Conservation (phyloP, 2,888 invertebrate genomes). For the Scrobipalpa costella region DNA sequence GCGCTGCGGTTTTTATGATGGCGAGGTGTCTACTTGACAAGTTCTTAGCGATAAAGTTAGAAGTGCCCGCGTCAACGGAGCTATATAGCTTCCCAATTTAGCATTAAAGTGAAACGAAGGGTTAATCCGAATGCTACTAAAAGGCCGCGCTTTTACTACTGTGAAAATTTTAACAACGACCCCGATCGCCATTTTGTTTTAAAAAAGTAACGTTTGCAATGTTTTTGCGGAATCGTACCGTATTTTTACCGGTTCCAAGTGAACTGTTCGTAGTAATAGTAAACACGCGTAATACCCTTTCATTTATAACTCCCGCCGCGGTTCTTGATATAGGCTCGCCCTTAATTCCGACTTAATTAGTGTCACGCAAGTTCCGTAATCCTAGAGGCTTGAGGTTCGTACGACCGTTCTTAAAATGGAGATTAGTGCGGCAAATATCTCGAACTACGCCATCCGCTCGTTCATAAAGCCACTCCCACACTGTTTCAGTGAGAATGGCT, state of each 20-base stretch:
- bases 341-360: slow-evolving; percentile 81
- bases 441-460: slow-evolving; percentile 69
- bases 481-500: slow-evolving; percentile 33
- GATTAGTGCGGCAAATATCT: slow-evolving; percentile 79
- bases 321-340: slow-evolving; percentile 77
- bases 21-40: slow-evolving; percentile 20
- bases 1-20: slow-evolving; percentile 24
- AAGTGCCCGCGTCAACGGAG: not conserved
- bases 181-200: slow-evolving; percentile 14
- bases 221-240: not conserved
- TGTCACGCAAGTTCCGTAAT: slow-evolving; percentile 81
- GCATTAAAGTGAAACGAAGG: slow-evolving; percentile 8
- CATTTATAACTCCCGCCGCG: slow-evolving; percentile 77
- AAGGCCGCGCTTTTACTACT: not conserved
- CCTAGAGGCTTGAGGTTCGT: slow-evolving; percentile 73
- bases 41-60: slow-evolving; percentile 19
- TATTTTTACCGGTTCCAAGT: slow-evolving; percentile 44
- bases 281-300: slow-evolving; percentile 75
- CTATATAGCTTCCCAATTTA: slow-evolving; percentile 8
- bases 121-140: slow-evolving; percentile 9
- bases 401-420: slow-evolving; percentile 81
- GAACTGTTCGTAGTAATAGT: slow-evolving; percentile 57
- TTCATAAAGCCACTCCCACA: slow-evolving; percentile 64
- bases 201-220: slow-evolving; percentile 2
- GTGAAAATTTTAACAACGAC: slow-evolving; percentile 8